phyloP scores from a whole-genome alignment of 2,797 vertebrate genomes.

The Eptatretus atami region DNA sequence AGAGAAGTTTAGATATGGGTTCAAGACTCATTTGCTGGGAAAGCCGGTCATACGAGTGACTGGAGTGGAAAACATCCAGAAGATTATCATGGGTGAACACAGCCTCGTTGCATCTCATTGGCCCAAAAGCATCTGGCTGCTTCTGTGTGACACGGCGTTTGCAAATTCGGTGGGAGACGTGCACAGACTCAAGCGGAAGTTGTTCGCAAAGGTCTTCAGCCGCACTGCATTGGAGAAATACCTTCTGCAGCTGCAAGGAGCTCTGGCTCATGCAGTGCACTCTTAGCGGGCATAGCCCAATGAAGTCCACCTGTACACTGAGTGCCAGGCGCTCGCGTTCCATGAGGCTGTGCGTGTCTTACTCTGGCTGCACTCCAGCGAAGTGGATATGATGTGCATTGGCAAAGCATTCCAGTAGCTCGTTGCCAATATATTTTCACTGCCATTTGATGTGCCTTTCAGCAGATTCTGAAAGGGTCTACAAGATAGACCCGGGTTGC shows the following conservation, averaged over 20 bases:
- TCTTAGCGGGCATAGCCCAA: conserved; percentile 33
- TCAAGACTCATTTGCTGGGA: conserved; percentile 80
- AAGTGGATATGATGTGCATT: conserved; percentile 30
- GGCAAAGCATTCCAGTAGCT: conserved; percentile 50
- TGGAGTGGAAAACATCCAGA: conserved; percentile 56
- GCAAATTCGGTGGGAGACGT: conserved; percentile 39
- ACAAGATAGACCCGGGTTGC: conserved; percentile 45
- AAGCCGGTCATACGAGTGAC: conserved; percentile 63
- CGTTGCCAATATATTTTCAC: conserved; percentile 77
- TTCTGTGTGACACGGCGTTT: conserved; percentile 53
- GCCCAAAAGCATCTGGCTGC: conserved; percentile 68
- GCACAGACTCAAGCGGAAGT: conserved; percentile 56
- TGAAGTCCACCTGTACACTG: conserved; percentile 29
- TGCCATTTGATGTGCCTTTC: conserved; percentile 57
- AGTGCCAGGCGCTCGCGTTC: conserved; percentile 49
- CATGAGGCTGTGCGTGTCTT: conserved; percentile 48
- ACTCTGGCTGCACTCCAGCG: conserved; percentile 41
- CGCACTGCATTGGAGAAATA: conserved; percentile 46
- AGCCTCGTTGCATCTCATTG: conserved; percentile 62
- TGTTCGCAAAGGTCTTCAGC: conserved; percentile 54
- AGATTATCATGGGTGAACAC: conserved; percentile 72
- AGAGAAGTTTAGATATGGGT: conserved; percentile 49
- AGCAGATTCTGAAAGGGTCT: conserved; percentile 81
- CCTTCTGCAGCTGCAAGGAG: conserved; percentile 41
- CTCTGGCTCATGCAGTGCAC: conserved; percentile 37